Evolutionary conservation across 2,113 vertebrate genomes (phyloP), one percentile per base, ranked within the genome.

Genomic region (Cephalophus harveyi): DNA sequence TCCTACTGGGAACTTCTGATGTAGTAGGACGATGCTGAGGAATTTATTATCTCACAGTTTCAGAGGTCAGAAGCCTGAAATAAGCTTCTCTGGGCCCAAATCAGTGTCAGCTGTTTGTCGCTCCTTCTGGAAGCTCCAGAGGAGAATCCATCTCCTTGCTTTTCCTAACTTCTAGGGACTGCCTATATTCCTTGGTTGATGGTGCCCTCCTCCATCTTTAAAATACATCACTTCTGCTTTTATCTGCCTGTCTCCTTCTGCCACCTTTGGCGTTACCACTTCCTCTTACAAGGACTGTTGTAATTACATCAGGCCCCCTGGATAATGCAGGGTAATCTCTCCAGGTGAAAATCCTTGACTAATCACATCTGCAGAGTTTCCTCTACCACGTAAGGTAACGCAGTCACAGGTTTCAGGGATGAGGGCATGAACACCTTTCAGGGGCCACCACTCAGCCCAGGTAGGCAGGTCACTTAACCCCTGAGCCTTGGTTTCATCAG

Each of bases 1-100:
- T 79, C 86, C 52, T 82, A n/a, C 62, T 64, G 59, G 93, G 76
- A 50, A 54, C 46, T 95, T 94, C 82, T 79, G 54, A 62, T 76
- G 40, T 46, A n/a, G 71, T 30, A 76, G 55, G 52, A 36, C 13
- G 27, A 67, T 36, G 25, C 54, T 40, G 36, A 60, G 54, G 86
- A 74, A 86, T 54, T 89, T 78, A 59, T 95, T 71, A 78, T 43
- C 94, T 97, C 91, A 86, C 2, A n/a, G 12, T 96, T 87, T 84
- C 6, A 55, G 79, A 89, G 4, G 5, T 55, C 52, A 55, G 54
- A 96, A 97, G 76, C 48, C 84, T 25, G 60, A 91, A 85, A 40
- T 78, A 19, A 48, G 33, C 36, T 95, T 96, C 36, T 78, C 17
- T 28, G 50, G 71, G 10, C 57, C 85, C 79, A 87, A 88, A 78